Evolutionary conservation across 2,888 invertebrate genomes (phyloP), one percentile per base, ranked within the genome.

Genomic region (Oscheius sp.): DNA sequence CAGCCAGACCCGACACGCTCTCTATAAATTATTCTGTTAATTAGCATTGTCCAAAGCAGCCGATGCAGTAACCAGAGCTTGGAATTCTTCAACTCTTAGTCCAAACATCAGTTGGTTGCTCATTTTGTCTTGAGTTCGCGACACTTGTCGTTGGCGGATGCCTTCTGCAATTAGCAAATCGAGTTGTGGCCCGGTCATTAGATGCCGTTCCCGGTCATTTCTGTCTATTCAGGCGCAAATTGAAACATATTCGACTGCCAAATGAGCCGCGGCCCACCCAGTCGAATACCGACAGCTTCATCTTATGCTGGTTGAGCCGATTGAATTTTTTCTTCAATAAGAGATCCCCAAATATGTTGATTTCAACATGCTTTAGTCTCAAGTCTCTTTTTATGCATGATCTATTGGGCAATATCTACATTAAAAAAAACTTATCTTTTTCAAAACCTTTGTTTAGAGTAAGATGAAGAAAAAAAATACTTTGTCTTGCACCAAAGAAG

Each of bases 201-300:
- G 64, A 64, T 31, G 64, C 64, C 64, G 64, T 64, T 64, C 64
- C 64, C 64, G 64, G 64, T 64, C 64, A 64, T 64, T 64, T 64
- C 64, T 64, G 48, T 64, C 64, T 27, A 64, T 64, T 64, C 64
- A 64, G 64, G 64, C 64, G 64, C 50, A 64, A 64, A 64, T 64
- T 64, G 64, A 64, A 64, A 64, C 64, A 64, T 64, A 64, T 64
- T 64, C 64, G 64, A 50, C 64, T 48, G 15, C 64, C 64, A 48
- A 64, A 50, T 64, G 46, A 64, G 46, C 64, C 64, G 34, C 64
- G 17, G 20, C 61, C 20, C 31, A 33, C 27, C 12, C 42, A 31
- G 42, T 42, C 45, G 42, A n/a, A 61, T 61, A 45, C 61, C 61
- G 45, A 61, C 61, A 45, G 45, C 61, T 29, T 27, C 27, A 39